Evolutionary conservation across 1,140 invertebrate species (phyloP).

Genomic region (Drosophila sp.): DNA sequence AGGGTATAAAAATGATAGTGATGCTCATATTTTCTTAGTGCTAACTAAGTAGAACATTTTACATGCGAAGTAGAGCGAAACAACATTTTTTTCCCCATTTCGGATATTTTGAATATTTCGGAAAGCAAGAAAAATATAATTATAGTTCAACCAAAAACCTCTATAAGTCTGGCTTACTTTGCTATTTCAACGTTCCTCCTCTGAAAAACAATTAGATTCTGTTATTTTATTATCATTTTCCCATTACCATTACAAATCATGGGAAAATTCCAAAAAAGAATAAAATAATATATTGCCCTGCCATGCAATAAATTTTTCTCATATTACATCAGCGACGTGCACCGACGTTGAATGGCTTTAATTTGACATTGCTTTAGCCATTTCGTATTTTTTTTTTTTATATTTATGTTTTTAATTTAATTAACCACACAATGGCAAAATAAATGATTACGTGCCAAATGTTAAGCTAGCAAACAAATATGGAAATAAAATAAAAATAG

Average conservation of each 20-base stretch:
- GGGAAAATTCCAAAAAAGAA: background rate
- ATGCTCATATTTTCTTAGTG: too few relatives aligned
- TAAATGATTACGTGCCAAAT: constrained; percentile 43
- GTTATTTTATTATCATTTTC: background rate
- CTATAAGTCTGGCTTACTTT: too few relatives aligned
- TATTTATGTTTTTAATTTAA: constrained; percentile 48
- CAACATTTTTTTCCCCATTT: too few relatives aligned
- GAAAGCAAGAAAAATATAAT: too few relatives aligned
- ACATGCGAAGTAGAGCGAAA: too few relatives aligned
- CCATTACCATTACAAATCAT: background rate
- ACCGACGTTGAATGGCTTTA: constrained; percentile 2
- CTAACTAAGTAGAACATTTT: too few relatives aligned
- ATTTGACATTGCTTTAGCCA: constrained; percentile 27
- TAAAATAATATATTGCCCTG: background rate
- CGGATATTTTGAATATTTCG: too few relatives aligned
- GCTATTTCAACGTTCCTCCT: too few relatives aligned
- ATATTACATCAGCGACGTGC: constrained; percentile 6
- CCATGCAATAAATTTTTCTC: constrained; percentile 29
- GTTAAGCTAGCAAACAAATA: background rate
- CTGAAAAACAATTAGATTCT: background rate
- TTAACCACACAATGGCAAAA: constrained; percentile 47
- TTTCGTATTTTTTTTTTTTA: constrained; percentile 28
- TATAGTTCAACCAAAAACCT: too few relatives aligned
- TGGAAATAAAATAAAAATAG: constrained; percentile 19
- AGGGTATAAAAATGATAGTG: too few relatives aligned